These are phyloP conservation scores for Amphipyra tragopoginis DNA, from an alignment of 2,888 invertebrate genomes.

Conservation along the genomic window DNA sequence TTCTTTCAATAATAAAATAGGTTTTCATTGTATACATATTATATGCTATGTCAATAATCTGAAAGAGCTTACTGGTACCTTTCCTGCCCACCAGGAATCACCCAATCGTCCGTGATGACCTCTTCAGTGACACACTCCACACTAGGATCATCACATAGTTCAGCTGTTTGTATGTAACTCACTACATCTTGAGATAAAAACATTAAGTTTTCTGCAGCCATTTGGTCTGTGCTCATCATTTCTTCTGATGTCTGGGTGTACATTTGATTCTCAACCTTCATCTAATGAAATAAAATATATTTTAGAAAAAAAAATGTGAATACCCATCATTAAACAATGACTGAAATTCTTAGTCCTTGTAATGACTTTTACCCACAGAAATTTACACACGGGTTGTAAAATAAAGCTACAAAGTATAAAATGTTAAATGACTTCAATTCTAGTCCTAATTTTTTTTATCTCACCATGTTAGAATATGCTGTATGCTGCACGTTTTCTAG, in stretches of 20 bases:
- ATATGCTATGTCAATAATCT: background rate
- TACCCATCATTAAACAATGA: background rate
- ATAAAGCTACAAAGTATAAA: background rate
- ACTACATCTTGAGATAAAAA: slow-evolving; percentile 90
- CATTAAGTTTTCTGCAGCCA: slow-evolving; percentile 91
- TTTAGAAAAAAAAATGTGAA: background rate
- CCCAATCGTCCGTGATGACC: slow-evolving; percentile 95
- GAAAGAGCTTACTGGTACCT: slow-evolving; percentile 81
- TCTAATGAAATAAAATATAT: slow-evolving; percentile 28
- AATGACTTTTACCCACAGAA: background rate
- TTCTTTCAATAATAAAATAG: too few relatives aligned
- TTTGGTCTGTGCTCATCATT: slow-evolving; percentile 89
- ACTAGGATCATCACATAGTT: slow-evolving; percentile 80
- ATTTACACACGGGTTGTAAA: background rate
- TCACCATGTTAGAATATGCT: slow-evolving; percentile 79
- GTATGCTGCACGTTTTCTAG: slow-evolving; percentile 74
- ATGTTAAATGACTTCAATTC: background rate
- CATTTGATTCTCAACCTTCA: slow-evolving; percentile 47
- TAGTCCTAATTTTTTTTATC: slow-evolving; percentile 2
- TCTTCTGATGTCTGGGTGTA: slow-evolving; percentile 74
- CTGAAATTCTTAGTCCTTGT: too few relatives aligned
- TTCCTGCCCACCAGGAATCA: slow-evolving; percentile 92
- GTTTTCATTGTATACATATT: too few relatives aligned
- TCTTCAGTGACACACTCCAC: slow-evolving; percentile 93
- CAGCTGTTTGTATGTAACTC: slow-evolving; percentile 79